Evolutionary conservation across 2,113 vertebrate species (phyloP).

Genomic region (Columba livia): DNA sequence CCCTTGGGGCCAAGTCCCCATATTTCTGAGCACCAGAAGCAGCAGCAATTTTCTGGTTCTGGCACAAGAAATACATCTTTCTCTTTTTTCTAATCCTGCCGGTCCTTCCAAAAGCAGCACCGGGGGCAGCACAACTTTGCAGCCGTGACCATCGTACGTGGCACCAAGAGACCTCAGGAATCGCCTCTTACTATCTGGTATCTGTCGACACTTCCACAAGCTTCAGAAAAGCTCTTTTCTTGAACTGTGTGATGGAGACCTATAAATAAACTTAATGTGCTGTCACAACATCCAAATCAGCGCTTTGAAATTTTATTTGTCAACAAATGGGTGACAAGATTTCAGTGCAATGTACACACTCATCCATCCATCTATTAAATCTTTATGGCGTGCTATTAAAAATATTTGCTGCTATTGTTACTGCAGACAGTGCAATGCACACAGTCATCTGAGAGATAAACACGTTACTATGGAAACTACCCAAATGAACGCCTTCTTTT

Average conservation of each 20-base stretch:
- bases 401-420: neutral
- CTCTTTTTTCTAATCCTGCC: no score
- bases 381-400: neutral
- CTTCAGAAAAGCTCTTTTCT: neutral
- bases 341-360: neutral
- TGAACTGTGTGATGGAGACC: neutral
- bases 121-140: no score
- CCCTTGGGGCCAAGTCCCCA: neutral
- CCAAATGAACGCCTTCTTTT: constrained; percentile 28
- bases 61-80: neutral
- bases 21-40: neutral
- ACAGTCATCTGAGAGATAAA: neutral
- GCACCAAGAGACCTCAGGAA: neutral
- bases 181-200: neutral
- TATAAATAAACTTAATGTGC: neutral
- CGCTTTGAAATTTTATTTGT: neutral
- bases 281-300: neutral
- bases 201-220: neutral
- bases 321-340: neutral
- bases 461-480: constrained; percentile 1
- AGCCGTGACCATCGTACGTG: no score
- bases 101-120: no score
- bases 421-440: neutral
- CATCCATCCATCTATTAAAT: neutral
- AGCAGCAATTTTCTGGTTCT: neutral